Evolutionary conservation across 2,888 invertebrate species (phyloP), one percentile per base, ranked within the genome.

Genomic region (Lasius fuliginosus): DNA sequence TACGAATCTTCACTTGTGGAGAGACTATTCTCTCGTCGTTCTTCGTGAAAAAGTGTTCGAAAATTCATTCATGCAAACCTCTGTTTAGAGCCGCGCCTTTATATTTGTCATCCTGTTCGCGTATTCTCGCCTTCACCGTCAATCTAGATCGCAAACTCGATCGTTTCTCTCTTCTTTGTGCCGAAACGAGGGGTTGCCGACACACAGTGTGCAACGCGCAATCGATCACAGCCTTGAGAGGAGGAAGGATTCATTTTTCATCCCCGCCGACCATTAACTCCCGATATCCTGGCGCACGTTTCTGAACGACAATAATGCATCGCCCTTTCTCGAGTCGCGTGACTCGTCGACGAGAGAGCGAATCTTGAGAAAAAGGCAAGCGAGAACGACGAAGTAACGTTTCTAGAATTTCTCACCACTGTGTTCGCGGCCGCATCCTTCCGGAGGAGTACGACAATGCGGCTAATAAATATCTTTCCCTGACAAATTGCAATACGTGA

Each of bases 171-270:
- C 73, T 42, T 53, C 75, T 60, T 85, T 68, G 12, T 81, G 73
- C 9, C 36, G 12, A 64, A 60, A 76, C 64, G 64, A 42, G 60
- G 18, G 53, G n/a, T 49, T 49, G 40, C 30, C 30, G 53, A 23
- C 23, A 49, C 49, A 49, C 30, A 18, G 53, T 18, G 49, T 8
- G 79, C 60, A 60, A 56, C 79, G 3, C n/a, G 23, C 75, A 27
- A 82, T 82, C 76, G 75, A 82, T 82, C 76, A 82, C 82, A 9
- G 60, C 36, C 36, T 42, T 18, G 49, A 42, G 58, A 76, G 15
- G 40, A 82, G 64, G 75, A 33, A 76, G 42, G 64, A 75, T 42
- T 82, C 76, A 76, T 82, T 82, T 76, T 76, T 82, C 82, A 82
- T 42, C 23, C n/a, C 74, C 40, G 23, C 18, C 64, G 40, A 15